Percentiles rank a stretch among this genome's conserved stretches.
Evolutionary conservation across 2,113 vertebrate genomes (phyloP).

Genomic region (Sceloporus undulatus): DNA sequence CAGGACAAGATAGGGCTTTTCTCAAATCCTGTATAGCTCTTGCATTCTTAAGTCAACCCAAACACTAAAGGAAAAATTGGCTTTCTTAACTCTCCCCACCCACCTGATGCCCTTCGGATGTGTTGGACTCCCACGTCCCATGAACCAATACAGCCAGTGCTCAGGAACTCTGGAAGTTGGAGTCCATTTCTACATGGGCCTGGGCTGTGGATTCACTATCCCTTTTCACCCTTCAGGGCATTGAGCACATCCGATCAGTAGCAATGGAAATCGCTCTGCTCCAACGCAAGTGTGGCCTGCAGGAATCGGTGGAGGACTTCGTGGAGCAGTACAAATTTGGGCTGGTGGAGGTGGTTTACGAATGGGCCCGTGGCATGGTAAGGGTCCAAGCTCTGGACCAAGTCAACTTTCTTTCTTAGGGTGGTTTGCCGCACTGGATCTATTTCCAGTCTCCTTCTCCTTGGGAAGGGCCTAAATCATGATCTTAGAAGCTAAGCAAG

Average conservation of each 20-base stretch:
- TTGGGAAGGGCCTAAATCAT: too few species aligned
- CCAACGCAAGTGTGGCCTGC: constrained; percentile 86
- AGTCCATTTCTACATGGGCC: too few species aligned
- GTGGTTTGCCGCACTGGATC: rapidly evolving
- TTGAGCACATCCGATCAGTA: constrained; percentile 83
- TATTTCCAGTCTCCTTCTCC: background rate
- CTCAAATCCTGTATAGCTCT: too few species aligned
- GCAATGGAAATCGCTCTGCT: constrained; percentile 87
- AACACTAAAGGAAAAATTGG: too few species aligned
- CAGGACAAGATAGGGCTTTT: too few species aligned
- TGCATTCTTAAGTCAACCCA: too few species aligned
- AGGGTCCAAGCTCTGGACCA: constrained; percentile 47
- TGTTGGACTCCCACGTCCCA: too few species aligned
- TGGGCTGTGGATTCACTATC: background rate
- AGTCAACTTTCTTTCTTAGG: too few species aligned
- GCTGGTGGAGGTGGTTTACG: constrained; percentile 92
- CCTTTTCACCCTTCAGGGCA: constrained; percentile 73
- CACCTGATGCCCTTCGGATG: too few species aligned
- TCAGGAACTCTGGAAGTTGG: background rate
- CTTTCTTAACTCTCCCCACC: too few species aligned
- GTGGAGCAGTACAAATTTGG: constrained; percentile 94
- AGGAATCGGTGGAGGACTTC: constrained; percentile 88
- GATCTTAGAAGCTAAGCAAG: too few species aligned
- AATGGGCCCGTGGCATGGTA: constrained; percentile 95
- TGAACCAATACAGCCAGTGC: too few species aligned